A percentile compares a stretch with the other conserved stretches of the same genome.
phyloP scores from a whole-genome alignment of 2,888 invertebrate genomes.

The Pemphredon lugubris region DNA sequence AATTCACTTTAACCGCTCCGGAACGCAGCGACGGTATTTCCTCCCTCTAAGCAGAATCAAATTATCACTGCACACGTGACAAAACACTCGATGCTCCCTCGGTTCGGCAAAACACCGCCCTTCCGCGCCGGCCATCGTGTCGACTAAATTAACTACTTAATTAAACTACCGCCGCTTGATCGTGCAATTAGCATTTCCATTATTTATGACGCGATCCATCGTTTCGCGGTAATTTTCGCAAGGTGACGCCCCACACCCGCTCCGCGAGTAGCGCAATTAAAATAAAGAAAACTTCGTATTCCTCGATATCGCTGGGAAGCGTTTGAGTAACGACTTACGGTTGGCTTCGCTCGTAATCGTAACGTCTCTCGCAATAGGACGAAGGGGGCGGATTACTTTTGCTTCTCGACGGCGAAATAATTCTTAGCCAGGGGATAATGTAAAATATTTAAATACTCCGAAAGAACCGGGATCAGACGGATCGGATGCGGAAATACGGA shows the following conservation, averaged over 20 bases:
- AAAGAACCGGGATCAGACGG: background rate
- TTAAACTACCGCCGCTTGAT: constrained; percentile 40
- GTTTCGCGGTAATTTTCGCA: constrained; percentile 15
- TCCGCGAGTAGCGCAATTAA: no score
- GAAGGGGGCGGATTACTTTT: no score
- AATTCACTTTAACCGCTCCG: constrained; percentile 50
- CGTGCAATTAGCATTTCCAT: constrained; percentile 16
- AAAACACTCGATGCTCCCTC: constrained; percentile 46
- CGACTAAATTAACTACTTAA: constrained; percentile 48
- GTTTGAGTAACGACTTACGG: no score
- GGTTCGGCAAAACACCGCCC: constrained; percentile 42
- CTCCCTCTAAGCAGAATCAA: constrained; percentile 48
- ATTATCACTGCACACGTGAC: constrained; percentile 52
- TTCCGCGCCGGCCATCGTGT: constrained; percentile 11
- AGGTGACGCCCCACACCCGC: background rate
- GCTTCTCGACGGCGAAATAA: background rate
- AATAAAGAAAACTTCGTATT: no score
- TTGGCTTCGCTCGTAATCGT: no score
- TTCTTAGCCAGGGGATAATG: background rate
- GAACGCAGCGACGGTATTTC: constrained; percentile 45
- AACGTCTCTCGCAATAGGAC: no score
- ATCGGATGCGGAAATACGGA: background rate
- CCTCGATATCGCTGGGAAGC: no score
- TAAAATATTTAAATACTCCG: constrained; percentile 7
- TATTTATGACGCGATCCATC: constrained; percentile 13